Evolutionary conservation across 2,888 invertebrate species (phyloP), one percentile per base, ranked within the genome.

Genomic region (Cyclophora punctaria): DNA sequence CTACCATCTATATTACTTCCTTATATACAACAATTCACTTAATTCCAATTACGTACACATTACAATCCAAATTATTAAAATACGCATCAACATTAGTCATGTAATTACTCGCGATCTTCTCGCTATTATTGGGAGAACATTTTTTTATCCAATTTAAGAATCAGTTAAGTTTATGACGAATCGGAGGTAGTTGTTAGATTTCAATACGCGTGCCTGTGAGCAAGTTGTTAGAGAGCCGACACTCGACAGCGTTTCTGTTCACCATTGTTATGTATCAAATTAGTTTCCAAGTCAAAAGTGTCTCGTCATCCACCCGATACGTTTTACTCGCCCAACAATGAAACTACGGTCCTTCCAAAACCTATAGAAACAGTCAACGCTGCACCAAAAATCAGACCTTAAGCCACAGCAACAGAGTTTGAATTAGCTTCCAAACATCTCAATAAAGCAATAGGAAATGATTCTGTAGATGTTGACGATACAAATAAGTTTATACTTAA

Each of bases 251-350:
- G 83, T 83, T 84, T 83, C 82, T 73, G 81, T 75, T 77, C 75
- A 77, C 73, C 83, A 83, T 83, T 80, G 88, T 87, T 80, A 81
- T 84, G 82, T 80, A 78, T 75, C 80, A 88, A 88, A 88, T 88
- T 88, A 88, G 88, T 88, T 88, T 88, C 84, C 67, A 73, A 81
- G 72, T 68, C 69, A 71, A 85, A 86, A 85, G 71, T 72, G 78
- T 74, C 82, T 65, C 73, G 88, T 87, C 88, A 88, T 88, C 80
- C 75, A 73, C 75, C 52, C 78, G 83, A 84, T 80, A 81, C 81
- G 78, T 80, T 84, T 82, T 78, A 76, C 78, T 82, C 83, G 74
- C 69, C 75, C 79, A 82, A 86, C 87, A 86, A 86, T 86, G 78
- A 75, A 77, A 70, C 83, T 80, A 79, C 84, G 85, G 80, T 84